phyloP scores from a whole-genome alignment of 2,113 vertebrate species.

The Antechinus flavipes region DNA sequence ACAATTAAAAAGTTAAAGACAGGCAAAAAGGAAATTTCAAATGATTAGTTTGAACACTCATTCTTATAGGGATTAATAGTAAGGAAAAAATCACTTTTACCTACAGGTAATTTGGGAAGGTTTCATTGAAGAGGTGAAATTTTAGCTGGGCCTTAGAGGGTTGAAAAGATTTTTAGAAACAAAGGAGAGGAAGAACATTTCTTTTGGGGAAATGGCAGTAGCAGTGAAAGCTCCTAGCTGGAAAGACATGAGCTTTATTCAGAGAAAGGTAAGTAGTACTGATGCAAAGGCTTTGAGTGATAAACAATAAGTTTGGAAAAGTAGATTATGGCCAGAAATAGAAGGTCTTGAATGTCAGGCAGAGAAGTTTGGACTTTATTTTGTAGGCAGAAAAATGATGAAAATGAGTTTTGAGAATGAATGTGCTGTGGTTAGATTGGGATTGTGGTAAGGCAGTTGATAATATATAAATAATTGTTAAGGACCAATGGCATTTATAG shows the following conservation, averaged over 20 bases:
- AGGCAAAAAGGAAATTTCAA: not conserved
- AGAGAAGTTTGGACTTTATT: not conserved
- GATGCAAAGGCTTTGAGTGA: not conserved
- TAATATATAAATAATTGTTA: not conserved
- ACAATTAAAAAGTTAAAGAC: not conserved
- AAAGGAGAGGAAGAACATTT: not conserved
- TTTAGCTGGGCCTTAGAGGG: not conserved
- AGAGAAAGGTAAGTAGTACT: not conserved
- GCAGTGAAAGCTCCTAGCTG: not conserved
- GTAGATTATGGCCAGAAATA: not conserved
- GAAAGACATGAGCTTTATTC: not conserved
- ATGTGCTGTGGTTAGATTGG: not conserved
- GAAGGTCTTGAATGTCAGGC: not conserved
- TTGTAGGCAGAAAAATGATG: not conserved
- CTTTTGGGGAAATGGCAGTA: not conserved
- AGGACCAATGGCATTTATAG: constrained; percentile 9
- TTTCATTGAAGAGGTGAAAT: not conserved
- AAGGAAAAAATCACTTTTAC: not conserved
- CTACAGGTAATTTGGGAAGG: not conserved
- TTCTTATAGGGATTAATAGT: not conserved
- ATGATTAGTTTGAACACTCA: not conserved
- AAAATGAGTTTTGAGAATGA: not conserved
- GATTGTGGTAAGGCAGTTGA: not conserved
- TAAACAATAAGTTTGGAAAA: not conserved
- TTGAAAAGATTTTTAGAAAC: not conserved